These are phyloP conservation scores for Aporophyla nigra DNA, from an alignment of 2,888 invertebrate species.

Conservation along the genomic window DNA sequence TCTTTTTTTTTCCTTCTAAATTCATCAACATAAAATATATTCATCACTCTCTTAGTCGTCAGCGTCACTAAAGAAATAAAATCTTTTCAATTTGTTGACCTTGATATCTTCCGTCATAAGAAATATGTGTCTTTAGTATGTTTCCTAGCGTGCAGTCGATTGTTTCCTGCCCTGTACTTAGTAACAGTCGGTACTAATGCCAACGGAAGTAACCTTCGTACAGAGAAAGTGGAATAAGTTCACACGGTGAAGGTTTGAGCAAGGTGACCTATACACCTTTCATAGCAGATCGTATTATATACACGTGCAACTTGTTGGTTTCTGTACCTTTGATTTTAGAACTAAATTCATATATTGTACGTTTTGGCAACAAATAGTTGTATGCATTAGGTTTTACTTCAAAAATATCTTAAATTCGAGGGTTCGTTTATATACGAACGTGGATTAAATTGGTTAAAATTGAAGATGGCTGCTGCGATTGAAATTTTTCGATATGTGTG, in stretches of 20 bases:
- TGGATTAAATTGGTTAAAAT: no score
- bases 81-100: not conserved
- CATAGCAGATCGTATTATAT: no score
- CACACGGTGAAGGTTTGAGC: constrained; percentile 14
- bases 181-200: not conserved
- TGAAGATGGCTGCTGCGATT: no score
- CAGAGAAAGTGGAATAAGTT: constrained; percentile 26
- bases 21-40: not conserved
- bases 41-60: not conserved
- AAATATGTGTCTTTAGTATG: not conserved
- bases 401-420: no score
- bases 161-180: not conserved
- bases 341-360: no score
- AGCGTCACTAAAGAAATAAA: not conserved
- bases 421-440: no score
- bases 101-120: not conserved
- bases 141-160: not conserved
- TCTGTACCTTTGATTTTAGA: no score
- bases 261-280: constrained; percentile 18
- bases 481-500: no score
- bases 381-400: no score
- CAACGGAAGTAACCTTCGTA: constrained; percentile 33
- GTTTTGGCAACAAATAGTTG: no score
- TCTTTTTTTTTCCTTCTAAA: no score
- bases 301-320: no score